Evolutionary conservation across 2,888 invertebrate species (phyloP).

Genomic region (Tenthredo notha): DNA sequence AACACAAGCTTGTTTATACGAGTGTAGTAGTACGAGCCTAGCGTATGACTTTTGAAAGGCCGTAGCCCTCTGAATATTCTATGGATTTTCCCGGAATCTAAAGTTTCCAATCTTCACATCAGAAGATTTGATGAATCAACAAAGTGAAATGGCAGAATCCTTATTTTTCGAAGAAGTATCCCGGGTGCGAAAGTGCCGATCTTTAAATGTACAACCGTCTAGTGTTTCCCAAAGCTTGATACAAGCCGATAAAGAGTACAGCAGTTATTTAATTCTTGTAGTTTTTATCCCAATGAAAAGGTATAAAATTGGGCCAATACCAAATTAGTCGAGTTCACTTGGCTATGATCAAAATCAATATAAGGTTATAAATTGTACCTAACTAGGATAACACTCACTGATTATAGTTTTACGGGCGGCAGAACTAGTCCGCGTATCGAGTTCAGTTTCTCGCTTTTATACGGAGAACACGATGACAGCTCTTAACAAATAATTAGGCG

Average conservation of each 20-base stretch:
- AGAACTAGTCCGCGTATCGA: constrained; percentile 26
- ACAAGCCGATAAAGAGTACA: background rate
- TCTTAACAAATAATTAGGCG: background rate
- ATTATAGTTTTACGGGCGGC: background rate
- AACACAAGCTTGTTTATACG: no score
- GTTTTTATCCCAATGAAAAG: background rate
- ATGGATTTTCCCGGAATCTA: background rate
- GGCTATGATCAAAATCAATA: background rate
- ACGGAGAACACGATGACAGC: background rate
- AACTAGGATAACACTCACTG: constrained; percentile 15
- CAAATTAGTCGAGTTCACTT: background rate
- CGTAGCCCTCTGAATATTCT: background rate
- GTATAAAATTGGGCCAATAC: background rate
- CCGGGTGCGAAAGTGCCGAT: background rate
- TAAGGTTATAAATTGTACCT: background rate
- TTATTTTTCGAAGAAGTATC: background rate
- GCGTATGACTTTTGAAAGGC: no score
- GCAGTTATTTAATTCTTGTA: background rate
- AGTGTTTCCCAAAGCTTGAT: background rate
- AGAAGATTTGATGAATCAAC: background rate
- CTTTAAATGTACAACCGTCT: background rate
- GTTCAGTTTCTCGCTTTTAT: constrained; percentile 24
- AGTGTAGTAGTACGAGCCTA: no score
- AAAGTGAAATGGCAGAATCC: background rate
- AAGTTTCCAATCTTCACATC: background rate